These are phyloP conservation scores for Coptodon rendalli DNA, from an alignment of 2,113 vertebrate species.

Conservation along the genomic window DNA sequence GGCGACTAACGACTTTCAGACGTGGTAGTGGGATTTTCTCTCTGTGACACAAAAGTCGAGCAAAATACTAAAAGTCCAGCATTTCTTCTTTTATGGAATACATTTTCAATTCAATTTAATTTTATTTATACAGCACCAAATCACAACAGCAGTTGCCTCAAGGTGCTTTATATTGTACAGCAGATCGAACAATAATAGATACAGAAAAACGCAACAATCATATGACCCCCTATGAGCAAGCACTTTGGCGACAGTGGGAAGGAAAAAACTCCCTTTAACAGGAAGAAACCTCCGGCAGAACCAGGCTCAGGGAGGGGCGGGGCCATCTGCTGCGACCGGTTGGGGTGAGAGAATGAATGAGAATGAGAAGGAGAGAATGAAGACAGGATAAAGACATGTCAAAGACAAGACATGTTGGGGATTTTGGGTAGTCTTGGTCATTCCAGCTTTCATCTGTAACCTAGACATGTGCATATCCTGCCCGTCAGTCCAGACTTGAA, in stretches of 20 bases:
- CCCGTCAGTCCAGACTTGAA: accelerated
- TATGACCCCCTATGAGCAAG: accelerated
- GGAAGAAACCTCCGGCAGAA: accelerated
- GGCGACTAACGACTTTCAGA: background rate
- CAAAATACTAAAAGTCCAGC: background rate
- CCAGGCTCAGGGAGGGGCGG: background rate
- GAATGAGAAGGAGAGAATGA: accelerated
- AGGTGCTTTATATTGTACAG: accelerated
- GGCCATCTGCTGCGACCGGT: background rate
- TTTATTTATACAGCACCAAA: background rate
- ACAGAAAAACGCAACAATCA: background rate
- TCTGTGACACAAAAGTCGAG: background rate
- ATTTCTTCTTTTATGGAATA: background rate
- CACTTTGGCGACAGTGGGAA: accelerated
- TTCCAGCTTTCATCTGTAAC: background rate
- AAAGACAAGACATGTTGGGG: background rate
- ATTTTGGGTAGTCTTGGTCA: background rate
- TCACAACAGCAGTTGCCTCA: accelerated
- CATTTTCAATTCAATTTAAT: background rate
- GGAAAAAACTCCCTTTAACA: background rate
- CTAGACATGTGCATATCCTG: background rate
- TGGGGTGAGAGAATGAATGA: background rate
- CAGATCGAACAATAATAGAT: accelerated
- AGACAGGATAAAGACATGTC: background rate
- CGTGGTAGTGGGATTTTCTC: background rate